A percentile compares a stretch with the other conserved stretches of the same genome.
Conservation (phyloP, 2,888 invertebrate genomes). For the Dynastes hyllus region DNA sequence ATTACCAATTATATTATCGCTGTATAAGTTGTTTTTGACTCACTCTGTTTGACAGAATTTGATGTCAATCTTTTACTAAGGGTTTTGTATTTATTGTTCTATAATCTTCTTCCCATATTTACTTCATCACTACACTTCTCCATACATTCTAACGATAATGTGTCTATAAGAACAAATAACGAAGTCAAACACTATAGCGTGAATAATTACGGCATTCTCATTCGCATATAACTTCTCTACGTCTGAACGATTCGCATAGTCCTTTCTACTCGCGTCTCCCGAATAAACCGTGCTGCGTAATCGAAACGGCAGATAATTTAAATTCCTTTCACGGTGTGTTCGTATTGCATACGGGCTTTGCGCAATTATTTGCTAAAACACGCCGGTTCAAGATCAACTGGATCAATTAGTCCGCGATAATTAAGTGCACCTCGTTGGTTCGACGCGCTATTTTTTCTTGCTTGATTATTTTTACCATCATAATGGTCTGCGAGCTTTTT, state of each 20-base stretch:
- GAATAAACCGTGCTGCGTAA: background rate
- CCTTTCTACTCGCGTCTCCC: background rate
- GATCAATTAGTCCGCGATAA: conserved; percentile 34
- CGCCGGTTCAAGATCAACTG: conserved; percentile 1
- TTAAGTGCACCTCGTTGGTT: conserved; percentile 27
- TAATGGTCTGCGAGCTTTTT: background rate
- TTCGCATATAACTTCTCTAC: background rate
- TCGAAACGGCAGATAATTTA: conserved; percentile 25
- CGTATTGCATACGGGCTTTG: conserved; percentile 26
- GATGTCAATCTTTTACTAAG: no score
- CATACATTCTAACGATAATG: no score
- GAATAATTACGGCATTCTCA: no score
- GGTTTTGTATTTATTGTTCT: no score
- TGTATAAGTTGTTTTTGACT: no score
- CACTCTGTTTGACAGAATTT: no score
- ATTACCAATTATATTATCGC: no score
- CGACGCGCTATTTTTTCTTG: background rate
- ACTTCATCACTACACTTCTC: no score
- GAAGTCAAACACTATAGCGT: no score
- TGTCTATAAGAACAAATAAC: no score
- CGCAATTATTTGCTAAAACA: conserved; percentile 27
- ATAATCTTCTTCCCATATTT: no score
- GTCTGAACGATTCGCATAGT: background rate
- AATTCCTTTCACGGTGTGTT: conserved; percentile 1
- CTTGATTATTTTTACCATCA: background rate